Evolutionary conservation across 2,113 vertebrate species (phyloP).

Genomic region (Otocyon megalotis): DNA sequence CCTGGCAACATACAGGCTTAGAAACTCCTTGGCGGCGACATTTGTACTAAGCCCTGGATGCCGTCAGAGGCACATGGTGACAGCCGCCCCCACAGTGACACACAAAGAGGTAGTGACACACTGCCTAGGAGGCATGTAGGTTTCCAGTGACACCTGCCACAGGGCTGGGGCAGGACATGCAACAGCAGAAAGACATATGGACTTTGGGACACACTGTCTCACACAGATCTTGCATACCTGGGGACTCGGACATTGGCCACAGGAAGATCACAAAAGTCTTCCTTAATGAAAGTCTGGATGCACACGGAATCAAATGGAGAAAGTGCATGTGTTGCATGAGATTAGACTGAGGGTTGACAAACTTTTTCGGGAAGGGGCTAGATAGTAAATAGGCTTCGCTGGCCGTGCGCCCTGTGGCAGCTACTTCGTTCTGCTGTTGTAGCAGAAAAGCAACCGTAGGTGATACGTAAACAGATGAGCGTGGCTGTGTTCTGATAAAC

Average conservation of each 20-base stretch:
- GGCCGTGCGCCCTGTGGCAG: neutral
- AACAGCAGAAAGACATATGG: neutral
- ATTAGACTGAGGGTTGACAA: neutral
- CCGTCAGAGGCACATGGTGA: conserved; percentile 69
- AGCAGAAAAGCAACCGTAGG: neutral
- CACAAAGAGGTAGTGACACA: conserved; percentile 73
- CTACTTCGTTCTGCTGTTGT: neutral
- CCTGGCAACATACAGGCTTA: conserved; percentile 55
- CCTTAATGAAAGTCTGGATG: neutral
- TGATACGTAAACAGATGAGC: neutral
- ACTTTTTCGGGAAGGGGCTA: neutral
- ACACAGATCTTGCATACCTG: neutral
- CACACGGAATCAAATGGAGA: fast-evolving
- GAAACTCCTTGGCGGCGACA: conserved; percentile 10
- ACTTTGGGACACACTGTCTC: neutral
- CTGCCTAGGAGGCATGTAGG: neutral
- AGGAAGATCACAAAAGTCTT: neutral
- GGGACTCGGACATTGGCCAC: neutral
- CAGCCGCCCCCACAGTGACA: conserved; percentile 74
- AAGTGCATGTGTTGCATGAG: neutral
- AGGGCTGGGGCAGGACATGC: neutral
- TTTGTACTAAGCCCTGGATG: conserved; percentile 70
- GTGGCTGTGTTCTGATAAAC: neutral
- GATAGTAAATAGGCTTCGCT: neutral
- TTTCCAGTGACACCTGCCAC: conserved; percentile 41